Base-by-base conservation (phyloP, 2,113 vertebrate genomes). In the Cyphomyrus discorhynchus region DNA sequence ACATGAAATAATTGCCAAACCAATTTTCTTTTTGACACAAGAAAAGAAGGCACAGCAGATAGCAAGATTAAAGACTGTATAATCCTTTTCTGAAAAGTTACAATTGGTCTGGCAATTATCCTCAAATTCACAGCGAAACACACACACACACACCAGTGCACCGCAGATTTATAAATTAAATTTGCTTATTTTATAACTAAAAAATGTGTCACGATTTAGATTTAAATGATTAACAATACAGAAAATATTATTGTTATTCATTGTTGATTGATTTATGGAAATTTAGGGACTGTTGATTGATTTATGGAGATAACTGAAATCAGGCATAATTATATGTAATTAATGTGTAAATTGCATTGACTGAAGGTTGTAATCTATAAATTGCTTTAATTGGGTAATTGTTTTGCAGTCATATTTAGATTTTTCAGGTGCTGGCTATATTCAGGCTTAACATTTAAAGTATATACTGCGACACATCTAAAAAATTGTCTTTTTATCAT, bases 261-360 rank as follows among this genome's bases (percentile, higher is more conserved):
- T 50, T 86, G 3, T 31, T 86, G 21, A 49, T 86, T 86, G 45
- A 49, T 50, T 47, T 42, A 80, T 80, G 74, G 74, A 35, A 15
- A 80, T 39, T 80, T 39, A 42, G 83, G 24, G 47, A 86, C 83
- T 47, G 47, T 31, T 85, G 83, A 49, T 27, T 49, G 47, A 50
- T 86, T 47, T 49, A 47, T n/a, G 83, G 83, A 50, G 83, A 86
- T 86, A 86, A 86, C 46, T 5, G 0, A 50, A 86, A 46, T 47
- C 83, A 86, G 21, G 27, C 10, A 15, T 49, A 86, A 86, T 86
- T 86, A n/a, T n/a, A 47, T 86, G 21, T 31, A 50, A 86, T 49
- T n/a, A 86, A 86, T 86, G 83, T 27, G n/a, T n/a, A 49, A 86
- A 50, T 86, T 86, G n/a, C 83, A 86, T 27, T 86, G 83, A 86